Percentiles rank a stretch among this genome's conserved stretches.
These are phyloP conservation scores for Penelope pileata DNA, from an alignment of 2,113 vertebrate genomes.

Conservation along the genomic window DNA sequence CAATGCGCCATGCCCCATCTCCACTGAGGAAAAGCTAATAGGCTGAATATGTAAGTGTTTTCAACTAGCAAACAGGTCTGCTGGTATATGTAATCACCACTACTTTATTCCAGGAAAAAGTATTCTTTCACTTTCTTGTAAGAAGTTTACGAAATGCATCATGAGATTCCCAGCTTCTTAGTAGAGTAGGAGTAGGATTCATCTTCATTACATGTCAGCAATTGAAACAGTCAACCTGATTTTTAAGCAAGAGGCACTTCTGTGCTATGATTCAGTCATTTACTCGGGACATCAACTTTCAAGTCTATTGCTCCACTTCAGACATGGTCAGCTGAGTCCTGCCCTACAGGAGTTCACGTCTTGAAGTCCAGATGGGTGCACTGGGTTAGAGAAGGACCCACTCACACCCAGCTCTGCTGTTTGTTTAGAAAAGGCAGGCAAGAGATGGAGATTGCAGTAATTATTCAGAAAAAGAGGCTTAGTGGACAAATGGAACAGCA, in stretches of 20 bases:
- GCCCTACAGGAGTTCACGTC: background rate
- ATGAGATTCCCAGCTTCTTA: background rate
- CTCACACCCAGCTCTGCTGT: background rate
- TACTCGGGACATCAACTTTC: background rate
- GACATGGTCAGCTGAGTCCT: background rate
- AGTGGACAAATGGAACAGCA: background rate
- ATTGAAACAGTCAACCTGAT: rapidly evolving
- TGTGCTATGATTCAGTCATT: background rate
- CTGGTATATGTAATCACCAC: background rate
- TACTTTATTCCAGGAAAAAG: background rate
- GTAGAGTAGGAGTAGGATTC: background rate
- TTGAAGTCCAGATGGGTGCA: background rate
- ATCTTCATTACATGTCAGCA: background rate
- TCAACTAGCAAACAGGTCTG: background rate
- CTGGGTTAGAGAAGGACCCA: rapidly evolving
- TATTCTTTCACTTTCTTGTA: background rate
- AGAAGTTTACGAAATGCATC: background rate
- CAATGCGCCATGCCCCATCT: background rate
- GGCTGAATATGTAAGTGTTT: background rate
- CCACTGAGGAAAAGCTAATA: background rate
- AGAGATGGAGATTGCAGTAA: background rate
- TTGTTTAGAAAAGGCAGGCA: background rate
- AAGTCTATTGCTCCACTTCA: background rate
- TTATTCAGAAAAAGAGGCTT: background rate
- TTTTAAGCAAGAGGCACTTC: background rate